Base-by-base conservation (phyloP, 1,140 invertebrate species). In the Mylabris phalerata region DNA sequence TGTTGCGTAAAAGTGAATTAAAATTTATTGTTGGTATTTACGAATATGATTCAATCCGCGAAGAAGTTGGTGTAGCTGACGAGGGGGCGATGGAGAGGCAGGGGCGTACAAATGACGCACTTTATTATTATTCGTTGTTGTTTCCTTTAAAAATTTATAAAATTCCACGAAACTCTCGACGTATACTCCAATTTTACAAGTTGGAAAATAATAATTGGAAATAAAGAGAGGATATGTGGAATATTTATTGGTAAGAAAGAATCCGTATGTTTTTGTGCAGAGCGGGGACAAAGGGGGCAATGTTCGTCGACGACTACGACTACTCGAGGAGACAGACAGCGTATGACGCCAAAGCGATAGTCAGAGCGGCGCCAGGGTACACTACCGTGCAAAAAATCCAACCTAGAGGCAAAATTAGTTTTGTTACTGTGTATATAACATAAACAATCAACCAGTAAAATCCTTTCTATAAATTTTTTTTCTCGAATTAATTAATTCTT, bases 301-400 rank as follows among this genome's bases (percentile, higher is more conserved):
- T 57, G 64, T 43, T 63, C 58, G 60, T 58, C 62, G 57, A 61
- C 57, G 32, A 32, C 32, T 32, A 61, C 57, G 32, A 32, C 32
- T 32, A 32, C 32, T 63, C 57, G 61, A 32, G 32, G 32, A 70
- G 70, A 72, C 71, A 72, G 71, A 71, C 69, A 68, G 66, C 67
- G 65, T 72, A 70, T 73, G 72, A 74, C 72, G 72, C 72, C 72
- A 74, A 67, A 67, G 70, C 66, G 67, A 73, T 71, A 73, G 72
- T 74, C 72, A 63, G 43, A 60, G 56, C 68, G 72, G 72, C 72
- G 72, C 72, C 72, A 70, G 62, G 55, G 70, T 70, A 72, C 69
- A 72, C 67, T 72, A 70, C 68, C 69, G 63, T 69, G 70, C 70
- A 70, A 72, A 72, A 71, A 67, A 32, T 25, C 52, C 47, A 47